phyloP scores from a whole-genome alignment of 2,797 vertebrate genomes.

The Sylvilagus floridanus region DNA sequence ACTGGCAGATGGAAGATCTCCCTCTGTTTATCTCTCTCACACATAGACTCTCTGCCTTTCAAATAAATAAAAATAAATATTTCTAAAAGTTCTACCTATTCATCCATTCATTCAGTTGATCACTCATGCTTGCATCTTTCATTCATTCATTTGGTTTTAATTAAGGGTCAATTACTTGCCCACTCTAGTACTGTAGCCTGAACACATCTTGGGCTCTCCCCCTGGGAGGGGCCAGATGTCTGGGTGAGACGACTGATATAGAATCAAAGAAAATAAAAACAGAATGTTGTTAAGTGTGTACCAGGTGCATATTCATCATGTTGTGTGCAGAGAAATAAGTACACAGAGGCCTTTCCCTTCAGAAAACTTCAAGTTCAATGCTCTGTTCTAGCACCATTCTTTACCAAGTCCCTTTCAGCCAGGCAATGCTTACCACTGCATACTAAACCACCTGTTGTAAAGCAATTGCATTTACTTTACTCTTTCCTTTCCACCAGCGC shows the following conservation, averaged over 20 bases:
- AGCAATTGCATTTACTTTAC: background rate
- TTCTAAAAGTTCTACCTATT: background rate
- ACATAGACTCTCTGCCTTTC: too few relatives aligned
- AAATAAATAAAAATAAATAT: too few relatives aligned
- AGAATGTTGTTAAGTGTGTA: background rate
- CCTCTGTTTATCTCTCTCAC: too few relatives aligned
- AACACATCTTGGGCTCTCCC: slow-evolving; percentile 17
- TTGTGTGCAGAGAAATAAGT: slow-evolving; percentile 41
- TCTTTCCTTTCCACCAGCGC: background rate
- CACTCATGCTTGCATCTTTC: background rate
- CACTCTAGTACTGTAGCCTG: background rate
- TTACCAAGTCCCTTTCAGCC: slow-evolving; percentile 27
- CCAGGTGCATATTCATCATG: background rate
- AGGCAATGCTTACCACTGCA: background rate
- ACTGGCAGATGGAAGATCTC: too few relatives aligned
- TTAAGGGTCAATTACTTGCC: background rate
- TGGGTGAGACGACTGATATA: background rate
- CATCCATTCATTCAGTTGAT: slow-evolving; percentile 2
- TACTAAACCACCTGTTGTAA: background rate
- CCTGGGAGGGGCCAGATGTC: background rate
- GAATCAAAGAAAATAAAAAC: slow-evolving; percentile 31
- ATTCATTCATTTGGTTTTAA: slow-evolving; percentile 49
- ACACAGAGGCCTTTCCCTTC: slow-evolving; percentile 35
- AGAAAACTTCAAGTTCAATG: background rate
- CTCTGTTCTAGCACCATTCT: slow-evolving; percentile 7